These are phyloP conservation scores for Echinometra lucunter DNA, from an alignment of 53 echinoderm and acorn worm genomes.

Conservation along the genomic window DNA sequence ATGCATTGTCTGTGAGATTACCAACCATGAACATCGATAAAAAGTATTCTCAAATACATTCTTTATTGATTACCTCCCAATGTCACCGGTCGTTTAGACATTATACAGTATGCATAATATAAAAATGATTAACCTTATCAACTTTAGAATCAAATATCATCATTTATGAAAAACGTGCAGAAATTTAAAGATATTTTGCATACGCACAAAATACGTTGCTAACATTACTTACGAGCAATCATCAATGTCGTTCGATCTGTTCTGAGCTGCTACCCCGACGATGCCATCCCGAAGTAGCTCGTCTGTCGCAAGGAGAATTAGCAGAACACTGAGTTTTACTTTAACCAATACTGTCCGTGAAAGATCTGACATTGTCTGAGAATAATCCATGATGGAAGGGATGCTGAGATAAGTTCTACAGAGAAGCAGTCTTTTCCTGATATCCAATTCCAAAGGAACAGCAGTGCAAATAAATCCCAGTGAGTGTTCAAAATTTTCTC, in stretches of 20 bases:
- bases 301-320: background rate
- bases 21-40: too few species aligned
- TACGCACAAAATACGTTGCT: background rate
- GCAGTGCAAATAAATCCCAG: constrained; percentile 15
- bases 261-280: constrained; percentile 13
- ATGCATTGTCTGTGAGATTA: too few species aligned
- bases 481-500: background rate
- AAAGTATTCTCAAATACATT: too few species aligned
- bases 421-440: constrained; percentile 2
- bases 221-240: constrained; percentile 48
- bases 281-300: constrained; percentile 19
- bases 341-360: background rate
- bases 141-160: too few species aligned
- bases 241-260: constrained; percentile 16
- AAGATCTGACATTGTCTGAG: too few species aligned
- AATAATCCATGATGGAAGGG: background rate
- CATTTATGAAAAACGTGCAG: too few species aligned
- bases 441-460: constrained; percentile 35
- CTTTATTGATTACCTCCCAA: too few species aligned
- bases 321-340: background rate
- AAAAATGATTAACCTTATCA: too few species aligned
- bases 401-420: background rate
- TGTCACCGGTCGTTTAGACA: too few species aligned
- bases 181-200: too few species aligned
- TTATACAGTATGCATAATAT: too few species aligned